Evolutionary conservation across 1,140 invertebrate genomes (phyloP), one percentile per base, ranked within the genome.

Genomic region (Pogonomyrmex barbatus): DNA sequence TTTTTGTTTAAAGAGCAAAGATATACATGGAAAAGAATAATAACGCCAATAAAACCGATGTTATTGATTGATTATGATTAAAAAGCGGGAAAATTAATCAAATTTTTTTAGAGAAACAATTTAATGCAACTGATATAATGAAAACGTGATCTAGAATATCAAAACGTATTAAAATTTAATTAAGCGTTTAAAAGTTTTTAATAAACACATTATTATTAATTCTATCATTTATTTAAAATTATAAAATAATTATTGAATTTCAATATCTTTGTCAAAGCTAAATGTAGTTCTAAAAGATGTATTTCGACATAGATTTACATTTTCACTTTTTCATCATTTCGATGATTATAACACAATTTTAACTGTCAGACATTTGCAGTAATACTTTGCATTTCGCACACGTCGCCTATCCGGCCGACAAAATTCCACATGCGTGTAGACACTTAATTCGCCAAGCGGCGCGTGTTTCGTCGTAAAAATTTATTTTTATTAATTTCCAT

Each of bases 401-500:
- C 79, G 79, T 83, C 68, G 67, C 10, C 68, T 54, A 70, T 45
- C 39, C 24, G 5, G 24, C 36, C 24, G 54, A 75, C 54, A 83
- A 56, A 83, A 83, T 83, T 83, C 68, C 12, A 45, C 68, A 14
- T 83, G 54, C 79, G 56, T 83, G 56, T 83, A 60, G 68, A 83
- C 17, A 73, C 75, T 83, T 83, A 83, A 83, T 83, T 83, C 79
- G n/a, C 33, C 67, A 42, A 12, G 17, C 30, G 30, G 33, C 36
- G 45, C 70, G 62, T 50, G 62, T 63, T 78, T 67, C 62, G n/a
- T 1, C 3, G 68, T 30, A 73, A 83, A 83, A 83, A 83, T 83
- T 54, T 82, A 82, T 60, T 82, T 82, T 82, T 82, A 82, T 82
- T 83, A 83, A 83, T 83, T 83, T 60, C 70, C 33, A 17, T 83